Percentiles rank a stretch among this genome's conserved stretches.
phyloP scores from a whole-genome alignment of 2,113 vertebrate genomes.

The Murina feae region DNA sequence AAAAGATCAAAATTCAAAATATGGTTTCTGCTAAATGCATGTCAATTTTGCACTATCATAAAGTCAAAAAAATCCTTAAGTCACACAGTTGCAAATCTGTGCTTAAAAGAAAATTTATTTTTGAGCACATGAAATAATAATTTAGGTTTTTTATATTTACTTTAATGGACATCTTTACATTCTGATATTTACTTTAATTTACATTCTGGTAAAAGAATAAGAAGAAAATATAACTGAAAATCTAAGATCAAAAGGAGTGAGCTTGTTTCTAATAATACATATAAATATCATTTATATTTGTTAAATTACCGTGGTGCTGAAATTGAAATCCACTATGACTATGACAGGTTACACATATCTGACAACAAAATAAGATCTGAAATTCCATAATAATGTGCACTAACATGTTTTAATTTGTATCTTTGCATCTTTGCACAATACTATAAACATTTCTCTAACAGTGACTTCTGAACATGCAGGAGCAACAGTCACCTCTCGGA shows the following conservation, averaged over 20 bases:
- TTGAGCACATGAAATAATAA: not conserved
- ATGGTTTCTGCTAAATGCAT: not conserved
- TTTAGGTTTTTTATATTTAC: not conserved
- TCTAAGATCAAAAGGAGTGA: not conserved
- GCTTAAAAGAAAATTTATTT: not conserved
- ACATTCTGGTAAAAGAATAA: not conserved
- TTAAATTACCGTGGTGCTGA: not conserved
- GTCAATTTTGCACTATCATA: not conserved
- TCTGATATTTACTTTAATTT: not conserved
- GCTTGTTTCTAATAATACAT: not conserved
- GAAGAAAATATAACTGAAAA: not conserved
- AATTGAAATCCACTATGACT: conserved; percentile 16
- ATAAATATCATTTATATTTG: not conserved
- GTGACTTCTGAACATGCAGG: not conserved
- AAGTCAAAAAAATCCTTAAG: not conserved
- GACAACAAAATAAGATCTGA: not conserved
- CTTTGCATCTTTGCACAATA: conserved; percentile 9
- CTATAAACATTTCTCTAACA: not conserved
- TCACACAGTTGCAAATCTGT: not conserved
- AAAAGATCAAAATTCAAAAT: not conserved
- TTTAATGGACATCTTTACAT: not conserved
- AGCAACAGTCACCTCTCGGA: not conserved
- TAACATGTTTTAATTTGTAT: not conserved
- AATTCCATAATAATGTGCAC: not conserved
- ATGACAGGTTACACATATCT: not conserved